Evolutionary conservation across 2,888 invertebrate genomes (phyloP), one percentile per base, ranked within the genome.

Genomic region (Lepidocyrtoides sp.): DNA sequence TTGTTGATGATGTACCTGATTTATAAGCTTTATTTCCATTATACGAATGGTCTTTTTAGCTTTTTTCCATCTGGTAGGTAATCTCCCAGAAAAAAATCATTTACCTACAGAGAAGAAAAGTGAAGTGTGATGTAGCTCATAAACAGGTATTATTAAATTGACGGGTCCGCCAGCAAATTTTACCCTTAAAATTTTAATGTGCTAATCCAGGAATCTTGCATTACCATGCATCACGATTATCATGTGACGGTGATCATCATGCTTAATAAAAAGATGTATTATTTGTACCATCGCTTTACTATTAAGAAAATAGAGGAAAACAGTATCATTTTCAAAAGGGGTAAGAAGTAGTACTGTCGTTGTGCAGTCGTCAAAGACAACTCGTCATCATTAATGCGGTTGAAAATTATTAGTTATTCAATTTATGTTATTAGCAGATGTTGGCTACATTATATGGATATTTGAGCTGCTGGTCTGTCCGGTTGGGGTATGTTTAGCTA

Each of bases 101-200:
- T 91, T 91, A 91, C 91, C 91, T 91, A 91, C 91, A 85, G 85
- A 86, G 91, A 26, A 41, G 91, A 86, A 51, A 57, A 41, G 48
- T 36, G 17, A 72, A 51, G 84, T n/a, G 57, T n/a, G 54, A 75
- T 23, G 23, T 26, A 51, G 69, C 51, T 48, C 84, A 48, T 66
- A 84, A 66, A 84, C 84, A 51, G 69, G 41, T 83, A 63, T 44
- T 63, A 63, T 57, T 57, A 84, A 84, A 84, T 69, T 84, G 69
- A 54, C 75, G 54, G 51, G 57, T 75, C 54, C 20, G 17, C 26
- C 51, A 75, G 51, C 57, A 85, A 85, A 85, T 85, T 85, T n/a
- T n/a, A 85, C 85, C 57, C 72, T 75, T 17, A 57, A 72, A 75
- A 85, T 20, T 85, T 83, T 75, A 83, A 72, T 90, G 84, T 90